Evolutionary conservation across 2,888 invertebrate genomes (phyloP), one percentile per base, ranked within the genome.

Genomic region (Hesperia comma): DNA sequence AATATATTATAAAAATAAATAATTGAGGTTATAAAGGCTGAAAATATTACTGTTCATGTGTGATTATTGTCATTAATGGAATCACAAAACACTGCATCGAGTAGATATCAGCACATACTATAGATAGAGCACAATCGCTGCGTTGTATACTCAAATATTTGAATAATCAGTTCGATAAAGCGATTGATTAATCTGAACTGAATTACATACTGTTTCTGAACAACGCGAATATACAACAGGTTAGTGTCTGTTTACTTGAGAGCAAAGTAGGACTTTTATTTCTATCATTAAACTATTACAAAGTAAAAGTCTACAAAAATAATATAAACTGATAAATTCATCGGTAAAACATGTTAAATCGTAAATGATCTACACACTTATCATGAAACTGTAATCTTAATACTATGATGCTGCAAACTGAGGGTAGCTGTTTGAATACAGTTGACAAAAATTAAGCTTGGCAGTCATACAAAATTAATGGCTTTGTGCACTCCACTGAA

Each of bases 311-410:
- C 37, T 63, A 64, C 58, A 64, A 64, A 64, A 63, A 56, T 33
- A 58, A 64, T 58, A 41, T 46, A 63, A 66, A n/a, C 19, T 21
- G 33, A 54, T 66, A 72, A 74, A 76, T 76, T 72, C 71, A 70
- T 74, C 21, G 61, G 37, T 46, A 54, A 54, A 60, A 60, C 41
- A 62, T 66, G 41, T 53, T 54, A 51, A 26, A 37, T 41, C 57
- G 21, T 58, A 33, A 57, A 84, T 85, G 88, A 90, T 89, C 88
- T 86, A 83, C 58, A 82, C 88, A 91, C 90, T 87, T 88, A 81
- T 76, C 84, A 86, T 82, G 87, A 85, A 85, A 91, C 88, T 89
- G 88, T 90, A 90, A 89, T 85, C 91, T 91, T 91, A 91, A 83
- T 79, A 79, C 82, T 80, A 80, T 66, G 57, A 63, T 55, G 62